Evolutionary conservation across 1,140 invertebrate genomes (phyloP).

Genomic region (Acarapis woodi): DNA sequence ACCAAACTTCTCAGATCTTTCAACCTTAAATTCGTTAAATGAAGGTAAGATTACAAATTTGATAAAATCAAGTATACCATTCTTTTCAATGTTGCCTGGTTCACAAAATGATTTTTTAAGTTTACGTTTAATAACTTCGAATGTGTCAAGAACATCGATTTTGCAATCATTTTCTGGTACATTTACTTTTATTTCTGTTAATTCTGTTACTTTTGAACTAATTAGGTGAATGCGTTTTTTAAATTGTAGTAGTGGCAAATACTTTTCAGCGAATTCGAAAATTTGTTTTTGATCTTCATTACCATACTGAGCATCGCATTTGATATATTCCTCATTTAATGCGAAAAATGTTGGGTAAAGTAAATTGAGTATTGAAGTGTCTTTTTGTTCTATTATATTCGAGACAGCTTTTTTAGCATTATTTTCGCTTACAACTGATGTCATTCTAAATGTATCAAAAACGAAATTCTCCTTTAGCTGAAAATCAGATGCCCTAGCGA

Average conservation of each 20-base stretch:
- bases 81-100: conserved; percentile 76
- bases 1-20: conserved; percentile 25
- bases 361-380: conserved; percentile 69
- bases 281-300: conserved; percentile 97
- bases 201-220: conserved; percentile 21
- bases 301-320: conserved; percentile 94
- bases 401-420: conserved; percentile 97
- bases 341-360: conserved; percentile 97
- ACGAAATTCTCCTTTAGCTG: conserved; percentile 83
- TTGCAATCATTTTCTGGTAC: conserved; percentile 94
- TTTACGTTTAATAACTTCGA: conserved; percentile 67
- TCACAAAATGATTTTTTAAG: conserved; percentile 96
- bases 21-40: conserved; percentile 25
- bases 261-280: conserved; percentile 93
- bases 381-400: conserved; percentile 95
- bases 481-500: conserved; percentile 81
- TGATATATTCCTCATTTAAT: conserved; percentile 88
- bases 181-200: conserved; percentile 68
- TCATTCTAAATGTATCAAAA: conserved; percentile 74
- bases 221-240: conserved; percentile 55
- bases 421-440: conserved; percentile 76
- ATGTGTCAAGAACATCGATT: conserved; percentile 77
- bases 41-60: conserved; percentile 75
- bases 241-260: conserved; percentile 70
- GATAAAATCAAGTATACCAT: conserved; percentile 75